Evolutionary conservation across 1,140 invertebrate genomes (phyloP).

Genomic region (Dufourea novaeangliae): DNA sequence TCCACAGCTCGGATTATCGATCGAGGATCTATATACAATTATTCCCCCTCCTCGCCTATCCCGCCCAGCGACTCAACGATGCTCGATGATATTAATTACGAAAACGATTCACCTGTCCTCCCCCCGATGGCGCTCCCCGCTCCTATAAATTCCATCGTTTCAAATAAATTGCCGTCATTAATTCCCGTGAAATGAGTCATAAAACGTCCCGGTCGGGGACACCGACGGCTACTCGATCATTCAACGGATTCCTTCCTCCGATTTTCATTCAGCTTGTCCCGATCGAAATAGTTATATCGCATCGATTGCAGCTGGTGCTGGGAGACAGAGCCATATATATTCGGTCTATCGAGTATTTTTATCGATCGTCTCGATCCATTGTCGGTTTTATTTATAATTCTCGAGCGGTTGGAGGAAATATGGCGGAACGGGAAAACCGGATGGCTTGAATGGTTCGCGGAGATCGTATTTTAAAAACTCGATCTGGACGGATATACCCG

Average conservation of each 20-base stretch:
- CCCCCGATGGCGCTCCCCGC: background rate
- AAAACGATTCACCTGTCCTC: background rate
- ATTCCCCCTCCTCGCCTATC: no score
- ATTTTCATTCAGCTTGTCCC: background rate
- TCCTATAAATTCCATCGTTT: constrained; percentile 1
- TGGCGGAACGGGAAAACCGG: background rate
- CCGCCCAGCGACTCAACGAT: background rate
- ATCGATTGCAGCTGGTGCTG: no score
- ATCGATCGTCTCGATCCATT: no score
- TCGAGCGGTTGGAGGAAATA: no score
- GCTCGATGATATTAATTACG: background rate
- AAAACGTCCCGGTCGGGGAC: constrained; percentile 16
- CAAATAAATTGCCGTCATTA: background rate
- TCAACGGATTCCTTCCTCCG: background rate
- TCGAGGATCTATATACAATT: no score
- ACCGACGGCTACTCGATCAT: constrained; percentile 5
- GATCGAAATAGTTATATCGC: background rate
- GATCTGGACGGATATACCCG: no score
- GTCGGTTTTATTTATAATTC: constrained; percentile 9
- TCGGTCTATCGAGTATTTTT: no score
- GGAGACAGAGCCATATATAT: no score
- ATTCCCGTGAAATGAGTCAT: constrained; percentile 22
- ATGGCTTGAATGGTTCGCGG: background rate
- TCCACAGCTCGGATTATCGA: no score
- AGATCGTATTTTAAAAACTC: constrained; percentile 27